These are phyloP conservation scores for Pheosia tremula DNA, from an alignment of 2,888 invertebrate species.

Conservation along the genomic window DNA sequence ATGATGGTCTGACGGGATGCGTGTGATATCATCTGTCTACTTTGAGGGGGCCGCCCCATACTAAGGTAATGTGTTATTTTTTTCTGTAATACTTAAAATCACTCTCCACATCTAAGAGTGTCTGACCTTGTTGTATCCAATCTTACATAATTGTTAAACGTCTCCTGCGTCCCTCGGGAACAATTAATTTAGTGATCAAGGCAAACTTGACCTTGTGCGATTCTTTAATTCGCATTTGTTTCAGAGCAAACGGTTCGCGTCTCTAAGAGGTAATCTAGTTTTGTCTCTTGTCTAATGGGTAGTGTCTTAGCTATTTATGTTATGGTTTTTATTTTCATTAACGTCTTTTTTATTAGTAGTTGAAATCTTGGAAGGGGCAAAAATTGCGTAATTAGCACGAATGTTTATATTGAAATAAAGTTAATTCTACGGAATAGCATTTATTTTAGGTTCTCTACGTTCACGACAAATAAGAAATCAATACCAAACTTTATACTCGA, in stretches of 20 bases:
- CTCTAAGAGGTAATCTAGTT: constrained; percentile 22
- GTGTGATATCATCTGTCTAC: too few relatives aligned
- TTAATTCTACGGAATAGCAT: too few relatives aligned
- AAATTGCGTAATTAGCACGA: too few relatives aligned
- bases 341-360: background rate
- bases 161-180: constrained; percentile 24
- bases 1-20: too few relatives aligned
- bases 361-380: too few relatives aligned
- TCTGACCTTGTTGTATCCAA: constrained; percentile 25
- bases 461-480: too few relatives aligned
- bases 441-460: too few relatives aligned
- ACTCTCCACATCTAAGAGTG: background rate
- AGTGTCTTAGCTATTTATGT: constrained; percentile 17
- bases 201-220: constrained; percentile 14
- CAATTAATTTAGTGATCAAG: constrained; percentile 36
- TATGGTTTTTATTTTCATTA: background rate
- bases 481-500: too few relatives aligned
- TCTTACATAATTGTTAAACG: constrained; percentile 32
- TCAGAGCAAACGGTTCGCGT: constrained; percentile 23
- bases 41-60: too few relatives aligned
- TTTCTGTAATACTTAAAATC: too few relatives aligned
- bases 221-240: constrained; percentile 25
- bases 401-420: too few relatives aligned
- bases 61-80: too few relatives aligned
- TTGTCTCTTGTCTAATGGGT: constrained; percentile 21